These are phyloP conservation scores for Sinocyclocheilus grahami DNA, from an alignment of 2,113 vertebrate genomes.

Conservation along the genomic window DNA sequence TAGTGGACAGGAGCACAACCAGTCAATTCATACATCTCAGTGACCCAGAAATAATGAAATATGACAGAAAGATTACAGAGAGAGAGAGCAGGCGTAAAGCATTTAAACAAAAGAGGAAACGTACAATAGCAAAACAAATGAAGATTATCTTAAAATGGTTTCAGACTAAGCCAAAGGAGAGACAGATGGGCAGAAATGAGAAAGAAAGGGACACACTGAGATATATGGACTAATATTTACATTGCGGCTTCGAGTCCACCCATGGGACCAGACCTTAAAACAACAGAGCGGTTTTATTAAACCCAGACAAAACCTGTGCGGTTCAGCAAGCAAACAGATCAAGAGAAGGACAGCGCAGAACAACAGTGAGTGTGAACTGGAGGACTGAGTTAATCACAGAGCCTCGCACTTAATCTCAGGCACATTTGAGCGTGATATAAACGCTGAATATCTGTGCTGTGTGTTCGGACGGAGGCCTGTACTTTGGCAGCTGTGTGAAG, in stretches of 20 bases:
- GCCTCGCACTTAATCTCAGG: background rate
- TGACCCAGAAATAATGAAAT: slow-evolving; percentile 32
- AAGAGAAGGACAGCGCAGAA: background rate
- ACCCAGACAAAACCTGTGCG: background rate
- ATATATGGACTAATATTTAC: slow-evolving; percentile 79
- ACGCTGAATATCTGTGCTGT: background rate
- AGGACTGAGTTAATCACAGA: background rate
- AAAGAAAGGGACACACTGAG: slow-evolving; percentile 60
- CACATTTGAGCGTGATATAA: background rate
- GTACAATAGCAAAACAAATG: background rate
- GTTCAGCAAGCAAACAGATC: background rate
- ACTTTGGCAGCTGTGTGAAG: slow-evolving; percentile 98
- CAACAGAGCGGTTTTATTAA: slow-evolving; percentile 72
- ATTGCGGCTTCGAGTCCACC: slow-evolving; percentile 75
- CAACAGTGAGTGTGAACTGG: background rate
- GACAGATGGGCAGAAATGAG: background rate
- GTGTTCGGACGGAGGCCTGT: slow-evolving; percentile 59
- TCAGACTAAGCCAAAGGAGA: slow-evolving; percentile 54
- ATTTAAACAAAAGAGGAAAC: background rate
- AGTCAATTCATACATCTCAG: slow-evolving; percentile 73
- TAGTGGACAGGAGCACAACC: slow-evolving; percentile 55
- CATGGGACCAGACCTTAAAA: slow-evolving; percentile 78
- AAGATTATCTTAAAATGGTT: background rate
- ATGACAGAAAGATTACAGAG: background rate
- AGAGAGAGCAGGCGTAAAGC: slow-evolving; percentile 19